Base-by-base conservation (phyloP, 2,113 vertebrate genomes). In the Atherinomorus stipes region DNA sequence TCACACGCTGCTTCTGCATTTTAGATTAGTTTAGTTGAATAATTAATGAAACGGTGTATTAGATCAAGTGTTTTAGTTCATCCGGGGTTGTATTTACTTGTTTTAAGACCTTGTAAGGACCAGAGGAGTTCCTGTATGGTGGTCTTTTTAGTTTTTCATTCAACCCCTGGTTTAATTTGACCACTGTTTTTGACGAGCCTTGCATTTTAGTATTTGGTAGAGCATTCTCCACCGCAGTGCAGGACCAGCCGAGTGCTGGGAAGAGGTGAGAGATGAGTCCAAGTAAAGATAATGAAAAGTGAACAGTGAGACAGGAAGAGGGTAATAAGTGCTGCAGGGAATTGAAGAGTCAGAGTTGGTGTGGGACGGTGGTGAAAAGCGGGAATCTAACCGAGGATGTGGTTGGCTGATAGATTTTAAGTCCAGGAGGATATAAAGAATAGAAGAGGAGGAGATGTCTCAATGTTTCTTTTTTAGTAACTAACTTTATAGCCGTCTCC, bases 251-350 rank as follows among this genome's bases (percentile, higher is more conserved):
- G 69, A 78, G 37, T 63, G 66, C 57, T 7, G n/a, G 25, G 70
- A 54, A 23, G 78, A 84, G 88, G 76, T 69, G 77, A 84, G 79
- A 81, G 56, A 80, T 19, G 0, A 54, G 57, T 7, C 18, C 1
- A 16, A 66, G 50, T 74, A 61, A 74, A 79, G 57, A 76, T 84
- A 78, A 88, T 84, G 72, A 75, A 67, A 88, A 76, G 61, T 78
- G 86, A 90, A 53, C 31, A 21, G 72, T 40, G 75, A 76, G 64
- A 80, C 72, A 70, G 64, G 54, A 6, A 54, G 85, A 80, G 74
- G 64, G 58, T 56, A 53, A 57, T 81, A 81, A 88, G 81, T 85
- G 83, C 76, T 78, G 65, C 61, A 31, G 85, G 87, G 80, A 47
- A 85, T 61, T 61, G 56, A 64, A 26, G 40, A 82, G 79, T 37